Conservation (phyloP, 2,113 vertebrate genomes). For the Nothoprocta perdicaria region DNA sequence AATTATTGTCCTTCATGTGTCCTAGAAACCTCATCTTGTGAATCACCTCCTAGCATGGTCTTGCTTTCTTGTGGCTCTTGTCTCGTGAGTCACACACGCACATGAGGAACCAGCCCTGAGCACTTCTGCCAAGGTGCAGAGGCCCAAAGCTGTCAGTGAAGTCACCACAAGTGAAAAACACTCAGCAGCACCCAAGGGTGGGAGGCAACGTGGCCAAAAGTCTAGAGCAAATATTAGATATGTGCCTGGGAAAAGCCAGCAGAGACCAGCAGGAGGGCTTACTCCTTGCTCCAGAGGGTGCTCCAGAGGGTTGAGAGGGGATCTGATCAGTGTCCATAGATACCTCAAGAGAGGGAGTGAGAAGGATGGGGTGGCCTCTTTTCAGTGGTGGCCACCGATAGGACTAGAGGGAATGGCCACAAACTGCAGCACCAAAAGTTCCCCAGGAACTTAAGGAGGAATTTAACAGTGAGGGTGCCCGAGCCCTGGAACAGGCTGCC, state of each 20-base stretch:
- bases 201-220: background rate
- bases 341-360: too few species aligned
- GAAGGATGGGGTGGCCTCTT: too few species aligned
- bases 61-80: background rate
- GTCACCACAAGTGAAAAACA: background rate
- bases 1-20: background rate
- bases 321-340: too few species aligned
- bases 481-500: too few species aligned
- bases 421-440: too few species aligned
- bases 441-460: too few species aligned
- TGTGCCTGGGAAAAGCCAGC: background rate
- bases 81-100: background rate
- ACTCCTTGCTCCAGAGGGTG: background rate
- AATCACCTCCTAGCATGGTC: background rate
- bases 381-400: too few species aligned
- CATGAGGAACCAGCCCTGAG: background rate
- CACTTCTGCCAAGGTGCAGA: background rate
- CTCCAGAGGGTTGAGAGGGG: too few species aligned
- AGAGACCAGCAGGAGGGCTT: background rate
- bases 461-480: too few species aligned
- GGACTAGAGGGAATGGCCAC: too few species aligned
- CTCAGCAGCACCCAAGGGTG: background rate
- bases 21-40: background rate
- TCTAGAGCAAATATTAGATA: background rate
- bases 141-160: rapidly evolving